phyloP scores from a whole-genome alignment of 2,113 vertebrate genomes.

The Eurypyga helias region DNA sequence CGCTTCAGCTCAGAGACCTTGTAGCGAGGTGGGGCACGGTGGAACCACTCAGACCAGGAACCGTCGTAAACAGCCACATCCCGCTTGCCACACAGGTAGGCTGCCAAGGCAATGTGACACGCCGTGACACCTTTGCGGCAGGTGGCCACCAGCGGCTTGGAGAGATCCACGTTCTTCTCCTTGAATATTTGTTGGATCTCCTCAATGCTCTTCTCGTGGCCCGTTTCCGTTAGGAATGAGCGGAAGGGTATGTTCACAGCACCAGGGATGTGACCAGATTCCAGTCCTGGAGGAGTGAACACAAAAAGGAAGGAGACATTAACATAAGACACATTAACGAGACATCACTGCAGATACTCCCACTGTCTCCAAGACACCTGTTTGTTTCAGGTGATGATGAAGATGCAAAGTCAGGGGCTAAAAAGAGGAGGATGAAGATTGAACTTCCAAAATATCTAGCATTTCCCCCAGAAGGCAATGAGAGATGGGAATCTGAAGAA shows the following conservation, averaged over 20 bases:
- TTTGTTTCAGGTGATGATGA: neutral
- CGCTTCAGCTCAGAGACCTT: conserved; percentile 80
- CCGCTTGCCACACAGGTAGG: conserved; percentile 85
- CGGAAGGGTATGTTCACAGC: conserved; percentile 89
- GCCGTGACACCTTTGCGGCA: conserved; percentile 93
- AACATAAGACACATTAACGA: neutral
- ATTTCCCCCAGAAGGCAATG: neutral
- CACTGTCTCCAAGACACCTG: neutral
- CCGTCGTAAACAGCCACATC: conserved; percentile 89
- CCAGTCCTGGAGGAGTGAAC: conserved; percentile 74
- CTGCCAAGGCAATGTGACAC: conserved; percentile 88
- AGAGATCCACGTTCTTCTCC: conserved; percentile 81
- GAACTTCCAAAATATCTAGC: neutral
- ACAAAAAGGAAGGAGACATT: neutral
- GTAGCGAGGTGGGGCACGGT: conserved; percentile 79
- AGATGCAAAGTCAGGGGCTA: neutral
- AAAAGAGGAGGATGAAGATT: neutral
- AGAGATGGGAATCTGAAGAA: neutral
- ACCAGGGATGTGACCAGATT: conserved; percentile 88
- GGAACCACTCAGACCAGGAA: conserved; percentile 93
- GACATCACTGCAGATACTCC: neutral
- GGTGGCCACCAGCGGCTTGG: conserved; percentile 78
- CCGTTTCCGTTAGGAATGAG: conserved; percentile 82
- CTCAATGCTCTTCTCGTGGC: conserved; percentile 80
- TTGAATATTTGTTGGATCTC: conserved; percentile 82